Evolutionary conservation across 2,113 vertebrate species (phyloP), one percentile per base, ranked within the genome.

Genomic region (Oenanthe oenanthe): DNA sequence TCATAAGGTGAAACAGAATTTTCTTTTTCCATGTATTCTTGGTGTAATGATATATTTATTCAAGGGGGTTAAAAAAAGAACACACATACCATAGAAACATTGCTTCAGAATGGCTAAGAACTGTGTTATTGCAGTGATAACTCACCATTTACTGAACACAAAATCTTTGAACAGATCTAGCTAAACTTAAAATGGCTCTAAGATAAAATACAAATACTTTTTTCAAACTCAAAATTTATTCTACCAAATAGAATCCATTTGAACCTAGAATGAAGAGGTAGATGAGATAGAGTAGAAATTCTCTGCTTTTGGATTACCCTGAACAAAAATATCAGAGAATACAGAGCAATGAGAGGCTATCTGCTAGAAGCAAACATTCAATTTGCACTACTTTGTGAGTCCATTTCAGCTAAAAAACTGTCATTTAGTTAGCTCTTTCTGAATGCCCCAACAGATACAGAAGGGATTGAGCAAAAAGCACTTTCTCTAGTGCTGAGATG

Each of bases 311-410:
- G 8, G 9, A 76, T 81, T 96, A 57, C 32, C 29, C 13, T 83
- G 25, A 31, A 79, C 1, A 2, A 65, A 94, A 93, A 95, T 88
- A 53, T 12, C 31, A 77, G 66, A 70, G 67, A 95, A 57, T 47
- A 65, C 5, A 82, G 32, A 92, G 38, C 53, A 91, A 75, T 73
- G 34, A 85, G 68, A 88, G 22, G 32, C 18, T 80, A 40, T 92
- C 83, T 91, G 28, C 60, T 92, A 56, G 82, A 95, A 94, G 73
- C 28, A 95, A 95, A 80, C 71, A 66, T 95, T 93, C 89, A 93
- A 53, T 97, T 95, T 97, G 19, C 60, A 63, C 62, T 85, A 63
- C 48, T 95, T 75, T 93, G 45, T 56, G 45, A 89, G 62, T 70
- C 47, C 31, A 78, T 92, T 95, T 97, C 72, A 78, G 45, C 43